Evolutionary conservation across 2,113 vertebrate genomes (phyloP).

Genomic region (Leptobrachium ailaonicum): DNA sequence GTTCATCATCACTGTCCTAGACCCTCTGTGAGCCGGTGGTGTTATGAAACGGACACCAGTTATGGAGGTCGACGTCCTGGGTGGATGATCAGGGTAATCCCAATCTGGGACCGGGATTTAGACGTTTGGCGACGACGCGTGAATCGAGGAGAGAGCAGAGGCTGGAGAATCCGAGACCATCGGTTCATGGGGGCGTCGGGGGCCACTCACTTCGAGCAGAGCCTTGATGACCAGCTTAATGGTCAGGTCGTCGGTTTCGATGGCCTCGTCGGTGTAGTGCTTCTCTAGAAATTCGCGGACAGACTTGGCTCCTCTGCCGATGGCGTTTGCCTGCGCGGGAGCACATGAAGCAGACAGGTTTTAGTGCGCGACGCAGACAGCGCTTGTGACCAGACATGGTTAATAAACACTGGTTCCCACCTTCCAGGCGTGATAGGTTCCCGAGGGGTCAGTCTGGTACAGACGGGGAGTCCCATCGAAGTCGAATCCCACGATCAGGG

Average conservation of each 20-base stretch:
- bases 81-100: no score
- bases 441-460: constrained; percentile 85
- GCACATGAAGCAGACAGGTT: background rate
- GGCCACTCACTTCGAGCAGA: constrained; percentile 73
- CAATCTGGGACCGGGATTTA: no score
- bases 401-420: constrained; percentile 55
- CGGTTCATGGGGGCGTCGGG: background rate
- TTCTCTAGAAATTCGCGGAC: constrained; percentile 86
- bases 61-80: no score
- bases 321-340: constrained; percentile 74
- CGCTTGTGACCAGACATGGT: background rate
- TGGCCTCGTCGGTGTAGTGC: constrained; percentile 81
- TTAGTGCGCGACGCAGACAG: background rate
- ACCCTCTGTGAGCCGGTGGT: no score
- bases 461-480: constrained; percentile 81
- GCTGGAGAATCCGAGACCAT: no score
- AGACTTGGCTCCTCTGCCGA: constrained; percentile 82
- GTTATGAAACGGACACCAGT: no score
- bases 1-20: no score
- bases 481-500: constrained; percentile 84
- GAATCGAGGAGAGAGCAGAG: no score
- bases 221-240: constrained; percentile 83
- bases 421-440: constrained; percentile 89
- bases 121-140: no score
- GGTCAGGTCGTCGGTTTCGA: constrained; percentile 77